Evolutionary conservation across 2,888 invertebrate species (phyloP), one percentile per base, ranked within the genome.

Genomic region (Hirtodrosophila alboralis): DNA sequence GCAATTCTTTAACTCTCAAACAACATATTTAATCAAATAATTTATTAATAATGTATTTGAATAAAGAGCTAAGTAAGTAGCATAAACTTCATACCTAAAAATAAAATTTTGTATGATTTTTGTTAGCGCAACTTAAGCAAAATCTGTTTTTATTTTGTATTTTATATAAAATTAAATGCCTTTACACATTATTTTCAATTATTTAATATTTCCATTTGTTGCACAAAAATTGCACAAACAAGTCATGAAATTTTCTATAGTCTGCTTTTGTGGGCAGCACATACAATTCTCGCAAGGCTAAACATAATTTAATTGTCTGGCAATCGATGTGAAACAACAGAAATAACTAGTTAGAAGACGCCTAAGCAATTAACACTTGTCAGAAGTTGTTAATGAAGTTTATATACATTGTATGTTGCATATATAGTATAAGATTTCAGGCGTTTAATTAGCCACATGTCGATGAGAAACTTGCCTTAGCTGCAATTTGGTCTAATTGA

Each of bases 271-370:
- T 54, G 65, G 57, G 61, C 48, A 8, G 49, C 57, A 37, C 57
- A 37, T 43, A 51, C 57, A 56, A 48, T 44, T 52, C 14, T 43
- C 38, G 26, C 8, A 34, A 21, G 57, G 1, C 52, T 68, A 58
- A 63, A 47, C 79, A 61, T 83, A 76, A 83, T 79, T 79, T 61
- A 71, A 80, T 79, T 76, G 76, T 71, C 63, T 65, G 52, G 37
- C 78, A 62, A 73, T 75, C 48, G 75, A 60, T 68, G 71, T 33
- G 47, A 43, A 57, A 41, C 43, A 54, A 13, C 33, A 34, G 8
- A 7, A 53, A 26, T 18, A 53, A 53, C 36, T 14, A 36, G 9
- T 38, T 23, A 33, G 9, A 8, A 13, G 44, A 10, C 28, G 36
- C 37, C 51, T 14, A 33, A 47, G 9, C 76, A 79, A 73, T 76